Conservation (phyloP, 2,113 vertebrate species). For the Rhea americana region DNA sequence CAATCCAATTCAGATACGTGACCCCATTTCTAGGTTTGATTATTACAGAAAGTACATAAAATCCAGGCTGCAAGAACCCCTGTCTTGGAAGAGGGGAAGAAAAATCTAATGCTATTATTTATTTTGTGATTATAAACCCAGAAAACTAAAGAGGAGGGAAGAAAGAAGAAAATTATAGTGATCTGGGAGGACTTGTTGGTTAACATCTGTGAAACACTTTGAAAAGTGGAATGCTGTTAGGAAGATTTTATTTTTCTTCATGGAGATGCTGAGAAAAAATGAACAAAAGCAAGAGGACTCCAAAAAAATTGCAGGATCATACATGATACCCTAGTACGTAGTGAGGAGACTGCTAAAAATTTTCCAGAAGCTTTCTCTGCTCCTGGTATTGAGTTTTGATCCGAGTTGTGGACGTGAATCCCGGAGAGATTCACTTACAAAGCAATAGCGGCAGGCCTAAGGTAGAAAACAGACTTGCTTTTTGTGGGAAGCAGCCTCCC, state of each 20-base stretch:
- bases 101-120: not conserved
- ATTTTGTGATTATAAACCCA: not conserved
- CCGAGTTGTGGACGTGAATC: not conserved
- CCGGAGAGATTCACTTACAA: not conserved
- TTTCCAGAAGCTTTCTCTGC: not conserved
- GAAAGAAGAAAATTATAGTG: not conserved
- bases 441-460: not conserved
- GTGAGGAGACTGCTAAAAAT: not conserved
- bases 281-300: not conserved
- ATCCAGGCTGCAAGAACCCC: not conserved
- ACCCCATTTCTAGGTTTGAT: not conserved
- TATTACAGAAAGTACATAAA: not conserved
- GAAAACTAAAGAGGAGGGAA: no score
- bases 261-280: not conserved
- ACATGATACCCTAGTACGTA: not conserved
- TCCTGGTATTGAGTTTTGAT: not conserved
- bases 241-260: not conserved
- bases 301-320: not conserved
- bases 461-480: not conserved
- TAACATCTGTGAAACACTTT: not conserved
- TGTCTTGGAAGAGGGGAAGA: not conserved
- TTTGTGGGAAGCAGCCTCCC: not conserved
- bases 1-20: not conserved
- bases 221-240: not conserved
- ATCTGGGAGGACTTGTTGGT: not conserved